These are phyloP conservation scores for Rhagoletis pomonella DNA, from an alignment of 1,140 invertebrate species.

Conservation along the genomic window DNA sequence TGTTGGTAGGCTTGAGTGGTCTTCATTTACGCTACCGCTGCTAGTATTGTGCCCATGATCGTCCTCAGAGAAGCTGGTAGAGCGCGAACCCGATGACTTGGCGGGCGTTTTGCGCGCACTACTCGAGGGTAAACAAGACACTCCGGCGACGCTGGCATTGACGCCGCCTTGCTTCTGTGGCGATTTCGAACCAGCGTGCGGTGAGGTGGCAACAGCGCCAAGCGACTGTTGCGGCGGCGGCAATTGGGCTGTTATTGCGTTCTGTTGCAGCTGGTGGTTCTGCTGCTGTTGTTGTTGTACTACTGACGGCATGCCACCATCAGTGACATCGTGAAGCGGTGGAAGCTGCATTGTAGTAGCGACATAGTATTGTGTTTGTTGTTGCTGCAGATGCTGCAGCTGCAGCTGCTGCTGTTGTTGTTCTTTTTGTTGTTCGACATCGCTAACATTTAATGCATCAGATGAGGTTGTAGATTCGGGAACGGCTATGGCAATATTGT, in stretches of 20 bases:
- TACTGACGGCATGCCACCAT: conserved; percentile 55
- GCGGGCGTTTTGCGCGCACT: conserved; percentile 50
- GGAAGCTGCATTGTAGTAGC: conserved; percentile 34
- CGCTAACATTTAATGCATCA: too few relatives aligned
- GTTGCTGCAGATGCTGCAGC: conserved; percentile 41
- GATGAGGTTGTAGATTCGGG: neutral
- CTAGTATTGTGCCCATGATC: neutral
- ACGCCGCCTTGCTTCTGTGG: conserved; percentile 15
- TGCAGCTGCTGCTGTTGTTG: conserved; percentile 56
- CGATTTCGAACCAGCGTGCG: conserved; percentile 15
- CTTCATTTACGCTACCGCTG: neutral
- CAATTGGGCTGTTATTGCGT: neutral
- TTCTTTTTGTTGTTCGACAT: conserved; percentile 13
- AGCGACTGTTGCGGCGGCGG: conserved; percentile 31
- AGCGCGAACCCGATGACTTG: conserved; percentile 37
- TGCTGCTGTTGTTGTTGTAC: conserved; percentile 49
- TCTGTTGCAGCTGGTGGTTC: neutral
- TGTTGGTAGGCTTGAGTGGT: neutral
- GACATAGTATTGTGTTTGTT: conserved; percentile 6
- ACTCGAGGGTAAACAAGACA: neutral
- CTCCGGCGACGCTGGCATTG: neutral
- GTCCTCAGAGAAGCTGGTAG: conserved; percentile 57
- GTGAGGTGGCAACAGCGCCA: conserved; percentile 50
- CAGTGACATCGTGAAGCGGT: conserved; percentile 35
- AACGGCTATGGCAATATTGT: neutral